Conservation (phyloP, 2,888 invertebrate genomes). For the Xylota sylvarum region DNA sequence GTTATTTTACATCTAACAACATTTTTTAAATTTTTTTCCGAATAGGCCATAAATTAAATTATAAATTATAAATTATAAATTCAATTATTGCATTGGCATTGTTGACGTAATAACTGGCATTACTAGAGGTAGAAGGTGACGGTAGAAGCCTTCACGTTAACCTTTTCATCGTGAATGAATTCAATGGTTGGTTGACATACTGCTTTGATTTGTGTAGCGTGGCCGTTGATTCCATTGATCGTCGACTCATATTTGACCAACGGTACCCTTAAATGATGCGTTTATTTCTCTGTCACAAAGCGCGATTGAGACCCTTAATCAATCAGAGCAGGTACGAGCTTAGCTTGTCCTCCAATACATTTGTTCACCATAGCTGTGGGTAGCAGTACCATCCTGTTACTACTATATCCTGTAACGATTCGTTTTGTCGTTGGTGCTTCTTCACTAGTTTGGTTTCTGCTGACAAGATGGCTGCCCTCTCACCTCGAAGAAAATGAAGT, state of each 20-base stretch:
- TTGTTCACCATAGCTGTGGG: background rate
- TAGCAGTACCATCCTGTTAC: conserved; percentile 9
- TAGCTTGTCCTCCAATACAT: background rate
- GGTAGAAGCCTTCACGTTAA: conserved; percentile 19
- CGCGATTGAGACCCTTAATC: conserved; percentile 1
- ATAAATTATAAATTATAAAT: too few species aligned
- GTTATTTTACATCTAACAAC: too few species aligned
- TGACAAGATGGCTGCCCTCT: conserved; percentile 8
- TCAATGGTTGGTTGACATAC: conserved; percentile 10
- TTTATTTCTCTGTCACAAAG: background rate
- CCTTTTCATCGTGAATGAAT: conserved; percentile 26
- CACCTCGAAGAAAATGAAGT: too few species aligned
- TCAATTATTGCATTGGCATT: too few species aligned
- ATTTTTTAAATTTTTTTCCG: too few species aligned
- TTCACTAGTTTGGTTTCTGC: conserved; percentile 14
- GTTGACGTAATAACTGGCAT: too few species aligned
- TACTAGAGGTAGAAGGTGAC: too few species aligned
- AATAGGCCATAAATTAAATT: too few species aligned
- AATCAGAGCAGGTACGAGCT: background rate
- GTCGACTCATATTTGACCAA: conserved; percentile 15
- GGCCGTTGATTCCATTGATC: too few species aligned
- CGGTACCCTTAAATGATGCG: conserved; percentile 18
- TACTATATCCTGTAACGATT: conserved; percentile 5
- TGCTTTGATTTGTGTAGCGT: conserved; percentile 5
- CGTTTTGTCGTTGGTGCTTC: background rate